Evolutionary conservation across 2,888 invertebrate species (phyloP).

Genomic region (Branchellion lobata): DNA sequence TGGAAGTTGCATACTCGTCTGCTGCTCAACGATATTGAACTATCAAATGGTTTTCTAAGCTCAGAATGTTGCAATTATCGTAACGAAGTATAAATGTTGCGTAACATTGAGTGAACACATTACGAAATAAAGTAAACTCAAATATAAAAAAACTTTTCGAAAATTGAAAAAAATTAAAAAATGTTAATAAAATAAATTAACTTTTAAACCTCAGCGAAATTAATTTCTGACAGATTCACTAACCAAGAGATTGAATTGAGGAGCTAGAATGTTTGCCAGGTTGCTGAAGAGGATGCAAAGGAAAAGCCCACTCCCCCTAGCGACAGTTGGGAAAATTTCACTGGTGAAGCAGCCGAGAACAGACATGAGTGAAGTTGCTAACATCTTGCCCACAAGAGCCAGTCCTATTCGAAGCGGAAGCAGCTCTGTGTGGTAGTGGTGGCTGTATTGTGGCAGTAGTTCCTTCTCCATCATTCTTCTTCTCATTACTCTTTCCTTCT

Average conservation of each 20-base stretch:
- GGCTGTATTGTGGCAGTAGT: neutral
- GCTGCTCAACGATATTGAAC: too few species aligned
- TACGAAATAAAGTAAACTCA: neutral
- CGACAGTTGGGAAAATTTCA: slow-evolving; percentile 79
- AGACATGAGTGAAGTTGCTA: slow-evolving; percentile 78
- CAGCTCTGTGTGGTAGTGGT: slow-evolving; percentile 14
- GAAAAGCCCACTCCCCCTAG: slow-evolving; percentile 37
- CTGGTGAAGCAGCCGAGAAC: slow-evolving; percentile 82
- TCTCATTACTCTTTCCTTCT: too few species aligned
- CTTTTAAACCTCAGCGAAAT: too few species aligned
- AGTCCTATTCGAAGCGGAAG: slow-evolving; percentile 64
- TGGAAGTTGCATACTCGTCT: too few species aligned
- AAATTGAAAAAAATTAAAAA: neutral
- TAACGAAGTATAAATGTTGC: too few species aligned
- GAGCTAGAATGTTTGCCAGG: slow-evolving; percentile 42
- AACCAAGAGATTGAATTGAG: slow-evolving; percentile 43
- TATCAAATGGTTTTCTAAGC: too few species aligned
- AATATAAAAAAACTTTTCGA: neutral
- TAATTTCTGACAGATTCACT: too few species aligned
- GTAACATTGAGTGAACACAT: too few species aligned
- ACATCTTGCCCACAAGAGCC: slow-evolving; percentile 75
- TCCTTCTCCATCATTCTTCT: neutral
- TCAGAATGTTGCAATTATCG: neutral
- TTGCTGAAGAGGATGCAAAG: slow-evolving; percentile 43
- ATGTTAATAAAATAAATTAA: neutral